A percentile compares a stretch with the other conserved stretches of the same genome.
These are phyloP conservation scores for Brachionus rotundiformis DNA, from an alignment of 1,140 invertebrate species.

Conservation along the genomic window DNA sequence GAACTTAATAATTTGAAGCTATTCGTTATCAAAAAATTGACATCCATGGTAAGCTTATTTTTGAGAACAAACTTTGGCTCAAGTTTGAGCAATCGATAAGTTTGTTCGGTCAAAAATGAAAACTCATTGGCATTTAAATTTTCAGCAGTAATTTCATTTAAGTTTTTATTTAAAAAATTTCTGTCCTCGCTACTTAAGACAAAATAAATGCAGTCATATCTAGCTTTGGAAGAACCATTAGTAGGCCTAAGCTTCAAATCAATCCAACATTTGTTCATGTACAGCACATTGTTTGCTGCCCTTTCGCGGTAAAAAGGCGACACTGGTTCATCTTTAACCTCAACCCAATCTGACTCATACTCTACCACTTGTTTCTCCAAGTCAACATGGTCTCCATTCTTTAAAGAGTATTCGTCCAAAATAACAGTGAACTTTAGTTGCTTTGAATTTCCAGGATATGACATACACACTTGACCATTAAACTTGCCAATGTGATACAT, in stretches of 20 bases:
- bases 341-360: slow-evolving; percentile 46
- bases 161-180: slow-evolving; percentile 34
- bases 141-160: not conserved
- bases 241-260: slow-evolving; percentile 17
- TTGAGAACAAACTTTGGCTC: slow-evolving; percentile 22
- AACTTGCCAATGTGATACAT: not conserved
- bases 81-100: slow-evolving; percentile 1
- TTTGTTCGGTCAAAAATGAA: not conserved
- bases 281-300: not conserved
- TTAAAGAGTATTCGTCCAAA: slow-evolving; percentile 15
- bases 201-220: slow-evolving; percentile 21
- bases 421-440: not conserved
- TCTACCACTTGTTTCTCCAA: slow-evolving; percentile 13
- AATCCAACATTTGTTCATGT: slow-evolving; percentile 48
- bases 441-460: not conserved
- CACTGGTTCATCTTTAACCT: slow-evolving; percentile 44
- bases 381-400: not conserved
- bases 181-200: not conserved
- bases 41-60: not conserved
- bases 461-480: slow-evolving; percentile 14
- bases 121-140: not conserved
- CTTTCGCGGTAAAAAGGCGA: slow-evolving; percentile 50
- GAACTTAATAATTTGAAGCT: not conserved
- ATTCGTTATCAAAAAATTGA: not conserved
- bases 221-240: not conserved